Conservation (phyloP, 2,113 vertebrate species). For the Neodon shergylaensis region DNA sequence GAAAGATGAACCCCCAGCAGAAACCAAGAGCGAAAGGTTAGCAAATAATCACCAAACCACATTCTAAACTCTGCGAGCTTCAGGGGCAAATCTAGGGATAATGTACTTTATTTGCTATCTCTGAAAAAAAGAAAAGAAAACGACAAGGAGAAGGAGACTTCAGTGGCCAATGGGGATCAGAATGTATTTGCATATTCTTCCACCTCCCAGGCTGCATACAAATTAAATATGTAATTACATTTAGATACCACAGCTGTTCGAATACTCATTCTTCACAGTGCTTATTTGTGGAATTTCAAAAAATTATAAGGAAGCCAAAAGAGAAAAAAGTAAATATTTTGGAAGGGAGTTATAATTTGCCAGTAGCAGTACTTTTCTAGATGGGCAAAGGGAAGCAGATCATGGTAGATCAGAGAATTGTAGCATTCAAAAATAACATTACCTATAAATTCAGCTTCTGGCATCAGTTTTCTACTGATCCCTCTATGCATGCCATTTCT, state of each 20-base stretch:
- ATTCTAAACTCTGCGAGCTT: slow-evolving; percentile 38
- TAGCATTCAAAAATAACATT: slow-evolving; percentile 72
- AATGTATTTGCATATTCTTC: slow-evolving; percentile 56
- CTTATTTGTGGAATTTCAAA: slow-evolving; percentile 67
- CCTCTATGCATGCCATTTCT: slow-evolving; percentile 25
- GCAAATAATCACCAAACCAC: slow-evolving; percentile 57
- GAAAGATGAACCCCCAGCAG: slow-evolving; percentile 30
- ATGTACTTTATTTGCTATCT: not conserved
- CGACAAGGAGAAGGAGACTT: slow-evolving; percentile 2
- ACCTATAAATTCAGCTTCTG: slow-evolving; percentile 60
- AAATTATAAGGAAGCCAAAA: slow-evolving; percentile 58
- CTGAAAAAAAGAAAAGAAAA: not conserved
- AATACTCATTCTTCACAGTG: slow-evolving; percentile 18
- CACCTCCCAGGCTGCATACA: slow-evolving; percentile 43
- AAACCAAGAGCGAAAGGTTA: slow-evolving; percentile 63
- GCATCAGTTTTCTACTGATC: slow-evolving; percentile 62
- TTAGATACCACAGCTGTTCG: slow-evolving; percentile 22
- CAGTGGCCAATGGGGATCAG: slow-evolving; percentile 39
- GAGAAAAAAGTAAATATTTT: slow-evolving; percentile 71
- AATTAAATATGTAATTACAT: slow-evolving; percentile 77
- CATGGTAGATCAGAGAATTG: slow-evolving; percentile 58
- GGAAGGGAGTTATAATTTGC: slow-evolving; percentile 67
- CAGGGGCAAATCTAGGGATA: slow-evolving; percentile 27
- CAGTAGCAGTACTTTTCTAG: slow-evolving; percentile 60
- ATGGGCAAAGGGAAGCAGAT: slow-evolving; percentile 58